phyloP scores from a whole-genome alignment of 2,888 invertebrate species.

The Disparrhopalites patrizii region DNA sequence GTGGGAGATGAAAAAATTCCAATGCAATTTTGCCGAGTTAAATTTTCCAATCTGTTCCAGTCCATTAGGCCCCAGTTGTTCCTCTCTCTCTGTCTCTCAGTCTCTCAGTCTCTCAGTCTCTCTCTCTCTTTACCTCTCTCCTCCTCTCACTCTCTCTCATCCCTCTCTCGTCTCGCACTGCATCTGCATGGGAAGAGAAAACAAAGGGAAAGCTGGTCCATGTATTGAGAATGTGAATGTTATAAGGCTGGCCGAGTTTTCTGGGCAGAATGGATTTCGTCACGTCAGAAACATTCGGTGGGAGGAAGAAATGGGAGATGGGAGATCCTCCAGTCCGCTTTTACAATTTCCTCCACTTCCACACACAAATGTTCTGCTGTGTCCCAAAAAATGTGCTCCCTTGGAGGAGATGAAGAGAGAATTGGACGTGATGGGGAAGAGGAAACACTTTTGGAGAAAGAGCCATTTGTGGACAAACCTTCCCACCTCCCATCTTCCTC shows the following conservation, averaged over 20 bases:
- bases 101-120: too few species aligned
- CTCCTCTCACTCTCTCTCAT: too few species aligned
- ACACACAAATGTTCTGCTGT: background rate
- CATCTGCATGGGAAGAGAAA: conserved; percentile 18
- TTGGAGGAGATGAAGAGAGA: conserved; percentile 5
- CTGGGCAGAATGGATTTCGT: conserved; percentile 34
- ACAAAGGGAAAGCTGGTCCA: conserved; percentile 21
- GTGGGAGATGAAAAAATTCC: background rate
- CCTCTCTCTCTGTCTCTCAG: too few species aligned
- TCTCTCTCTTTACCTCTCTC: too few species aligned
- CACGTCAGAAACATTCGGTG: conserved; percentile 44
- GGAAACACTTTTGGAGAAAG: too few species aligned
- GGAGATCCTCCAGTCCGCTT: too few species aligned
- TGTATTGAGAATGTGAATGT: conserved; percentile 7
- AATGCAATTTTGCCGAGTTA: conserved; percentile 23
- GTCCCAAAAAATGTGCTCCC: background rate
- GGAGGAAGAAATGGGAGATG: too few species aligned
- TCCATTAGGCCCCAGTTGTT: conserved; percentile 33
- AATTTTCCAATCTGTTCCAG: conserved; percentile 41
- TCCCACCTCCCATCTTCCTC: too few species aligned
- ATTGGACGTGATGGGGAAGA: conserved; percentile 19
- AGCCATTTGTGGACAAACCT: too few species aligned
- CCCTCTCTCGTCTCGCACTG: too few species aligned
- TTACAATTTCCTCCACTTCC: conserved; percentile 2
- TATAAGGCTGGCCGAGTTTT: conserved; percentile 7